Conservation (phyloP, 2,888 invertebrate genomes). For the Epinotia demarniana region DNA sequence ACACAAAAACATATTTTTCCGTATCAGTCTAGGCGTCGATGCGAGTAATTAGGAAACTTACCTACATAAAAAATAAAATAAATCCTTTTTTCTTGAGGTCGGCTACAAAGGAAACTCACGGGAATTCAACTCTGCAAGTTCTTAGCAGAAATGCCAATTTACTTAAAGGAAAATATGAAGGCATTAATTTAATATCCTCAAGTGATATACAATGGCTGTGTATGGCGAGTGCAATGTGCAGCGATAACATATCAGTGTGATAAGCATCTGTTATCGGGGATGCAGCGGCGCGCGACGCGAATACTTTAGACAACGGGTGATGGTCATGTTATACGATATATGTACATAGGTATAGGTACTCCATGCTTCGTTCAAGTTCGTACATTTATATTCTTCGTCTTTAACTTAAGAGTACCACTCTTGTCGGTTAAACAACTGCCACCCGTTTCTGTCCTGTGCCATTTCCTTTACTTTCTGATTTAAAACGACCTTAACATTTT, state of each 20-base stretch:
- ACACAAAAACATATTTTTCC: no score
- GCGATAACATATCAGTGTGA: conserved; percentile 73
- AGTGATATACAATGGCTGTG: conserved; percentile 38
- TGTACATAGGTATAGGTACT: neutral
- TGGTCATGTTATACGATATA: conserved; percentile 29
- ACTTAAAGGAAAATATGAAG: conserved; percentile 10
- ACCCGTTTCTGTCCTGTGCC: no score
- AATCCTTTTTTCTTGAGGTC: no score
- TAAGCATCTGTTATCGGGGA: conserved; percentile 72
- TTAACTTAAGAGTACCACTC: no score
- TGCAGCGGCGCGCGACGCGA: conserved; percentile 64
- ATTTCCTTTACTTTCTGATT: no score
- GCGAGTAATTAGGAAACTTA: no score
- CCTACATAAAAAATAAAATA: no score
- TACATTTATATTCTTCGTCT: no score
- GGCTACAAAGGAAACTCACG: neutral
- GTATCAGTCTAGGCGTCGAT: no score
- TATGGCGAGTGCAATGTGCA: conserved; percentile 57
- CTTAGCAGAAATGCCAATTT: neutral
- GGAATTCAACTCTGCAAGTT: neutral
- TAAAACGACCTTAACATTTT: no score
- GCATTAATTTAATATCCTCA: conserved; percentile 33
- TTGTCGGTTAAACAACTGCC: no score
- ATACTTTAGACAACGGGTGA: conserved; percentile 41
- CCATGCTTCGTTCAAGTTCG: no score